Percentiles rank a stretch among this genome's conserved stretches.
Evolutionary conservation across 2,113 vertebrate genomes (phyloP).

Genomic region (Sula dactylatra): DNA sequence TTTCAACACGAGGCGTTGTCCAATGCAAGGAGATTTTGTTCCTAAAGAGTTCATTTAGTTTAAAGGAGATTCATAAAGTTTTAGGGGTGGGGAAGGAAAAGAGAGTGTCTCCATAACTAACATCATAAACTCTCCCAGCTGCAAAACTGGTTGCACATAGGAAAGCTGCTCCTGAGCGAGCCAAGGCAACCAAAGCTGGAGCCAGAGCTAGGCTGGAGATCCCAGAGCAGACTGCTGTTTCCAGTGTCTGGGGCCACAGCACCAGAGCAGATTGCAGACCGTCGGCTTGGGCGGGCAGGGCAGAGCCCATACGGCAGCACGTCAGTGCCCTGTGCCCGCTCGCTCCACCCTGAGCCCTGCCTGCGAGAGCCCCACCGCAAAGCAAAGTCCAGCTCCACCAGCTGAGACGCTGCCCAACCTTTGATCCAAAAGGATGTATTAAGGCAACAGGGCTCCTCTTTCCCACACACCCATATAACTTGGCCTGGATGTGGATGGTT

Average conservation of each 20-base stretch:
- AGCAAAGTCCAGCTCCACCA: slow-evolving; percentile 21
- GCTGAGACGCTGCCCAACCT: background rate
- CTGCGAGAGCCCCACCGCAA: background rate
- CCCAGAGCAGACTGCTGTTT: background rate
- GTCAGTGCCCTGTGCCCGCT: fast-evolving
- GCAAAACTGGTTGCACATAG: background rate
- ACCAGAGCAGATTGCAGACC: fast-evolving
- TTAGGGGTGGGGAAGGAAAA: background rate
- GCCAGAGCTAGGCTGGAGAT: background rate
- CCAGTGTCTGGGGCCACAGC: background rate
- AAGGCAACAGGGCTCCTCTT: background rate
- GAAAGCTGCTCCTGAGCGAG: background rate
- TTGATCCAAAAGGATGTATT: background rate
- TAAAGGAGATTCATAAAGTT: background rate
- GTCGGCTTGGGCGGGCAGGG: fast-evolving
- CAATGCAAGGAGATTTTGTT: background rate
- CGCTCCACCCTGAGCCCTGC: fast-evolving
- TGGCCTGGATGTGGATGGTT: fast-evolving
- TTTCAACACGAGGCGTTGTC: background rate
- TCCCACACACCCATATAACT: fast-evolving
- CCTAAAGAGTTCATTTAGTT: background rate
- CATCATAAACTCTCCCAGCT: background rate
- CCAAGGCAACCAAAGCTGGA: background rate
- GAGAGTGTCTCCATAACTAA: background rate
- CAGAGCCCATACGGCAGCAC: background rate